Evolutionary conservation across 2,888 invertebrate genomes (phyloP), one percentile per base, ranked within the genome.

Genomic region (Xanthorhoe designata): DNA sequence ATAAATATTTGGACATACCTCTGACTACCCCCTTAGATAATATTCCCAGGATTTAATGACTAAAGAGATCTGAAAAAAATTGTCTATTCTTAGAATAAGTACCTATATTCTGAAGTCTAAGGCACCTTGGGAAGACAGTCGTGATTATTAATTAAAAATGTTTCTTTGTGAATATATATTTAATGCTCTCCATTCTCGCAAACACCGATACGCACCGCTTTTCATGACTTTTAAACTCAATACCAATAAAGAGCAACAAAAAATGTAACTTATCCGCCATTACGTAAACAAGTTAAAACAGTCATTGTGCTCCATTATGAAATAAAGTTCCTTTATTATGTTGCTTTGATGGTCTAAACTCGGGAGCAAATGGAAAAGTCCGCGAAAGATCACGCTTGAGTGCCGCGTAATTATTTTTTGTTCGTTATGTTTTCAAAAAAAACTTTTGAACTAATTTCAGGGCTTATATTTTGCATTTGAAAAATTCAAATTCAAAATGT

Each of bases 211-310:
- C 2, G 38, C 18, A 18, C 13, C 38, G 38, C 38, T 54, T 54
- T 54, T 57, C 7, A 49, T 49, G 29, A 49, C 49, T 49, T 57
- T 57, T 32, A 49, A 57, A 57, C 49, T 57, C 57, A 32, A 57
- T 57, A 49, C 47, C 32, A 49, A 47, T 57, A 57, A 57, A 57
- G 9, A 47, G 49, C 47, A 49, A 57, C 49, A 54, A 32, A 49
- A 57, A 57, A 57, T 59, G 50, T 35, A 19, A 51, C 51, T 59
- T 51, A 50, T n/a, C 35, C 35, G 50, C 58, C 58, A 59, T 59
- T 59, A 59, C 35, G 54, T 55, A 55, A 69, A 69, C 55, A 72
- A 70, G 54, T 66, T 72, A 66, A 69, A 64, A 70, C 53, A 70
- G 70, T 67, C 66, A 70, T 72, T 72, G 67, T 70, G 61, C 54